Conservation (phyloP, 2,888 invertebrate species). For the Empis stercorea region DNA sequence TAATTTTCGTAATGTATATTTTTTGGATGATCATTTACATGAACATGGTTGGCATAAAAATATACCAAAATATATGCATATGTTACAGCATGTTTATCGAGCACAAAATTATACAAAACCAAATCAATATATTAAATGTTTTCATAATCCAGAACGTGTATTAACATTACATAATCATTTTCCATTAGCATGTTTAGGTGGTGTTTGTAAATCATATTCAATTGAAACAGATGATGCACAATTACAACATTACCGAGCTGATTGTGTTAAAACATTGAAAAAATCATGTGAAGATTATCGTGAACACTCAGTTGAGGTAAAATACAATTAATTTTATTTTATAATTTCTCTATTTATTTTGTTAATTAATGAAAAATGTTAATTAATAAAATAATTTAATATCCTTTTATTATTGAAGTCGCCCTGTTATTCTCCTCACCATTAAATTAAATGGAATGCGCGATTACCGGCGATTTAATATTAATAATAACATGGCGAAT, state of each 20-base stretch:
- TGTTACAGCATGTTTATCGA: constrained; percentile 84
- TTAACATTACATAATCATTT: constrained; percentile 87
- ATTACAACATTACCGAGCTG: constrained; percentile 85
- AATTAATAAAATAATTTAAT: no score
- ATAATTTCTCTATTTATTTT: no score
- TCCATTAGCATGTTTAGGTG: constrained; percentile 75
- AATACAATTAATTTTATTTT: no score
- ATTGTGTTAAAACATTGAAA: constrained; percentile 77
- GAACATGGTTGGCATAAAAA: constrained; percentile 66
- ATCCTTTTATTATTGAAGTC: no score
- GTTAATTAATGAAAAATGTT: no score
- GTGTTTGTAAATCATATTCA: constrained; percentile 71
- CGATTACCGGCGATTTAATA: no score
- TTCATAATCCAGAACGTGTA: constrained; percentile 82
- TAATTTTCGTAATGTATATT: constrained; percentile 86
- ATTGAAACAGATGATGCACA: constrained; percentile 74
- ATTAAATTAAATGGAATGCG: no score
- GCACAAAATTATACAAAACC: constrained; percentile 86
- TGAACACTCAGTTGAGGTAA: constrained; percentile 60
- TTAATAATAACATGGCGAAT: no score
- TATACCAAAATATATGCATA: constrained; percentile 79
- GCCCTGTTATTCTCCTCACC: no score
- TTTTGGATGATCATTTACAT: constrained; percentile 71
- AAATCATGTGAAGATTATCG: constrained; percentile 73
- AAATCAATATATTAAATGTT: constrained; percentile 86